phyloP scores from a whole-genome alignment of 2,797 vertebrate genomes.

The Ptychobarbus kaznakovi region DNA sequence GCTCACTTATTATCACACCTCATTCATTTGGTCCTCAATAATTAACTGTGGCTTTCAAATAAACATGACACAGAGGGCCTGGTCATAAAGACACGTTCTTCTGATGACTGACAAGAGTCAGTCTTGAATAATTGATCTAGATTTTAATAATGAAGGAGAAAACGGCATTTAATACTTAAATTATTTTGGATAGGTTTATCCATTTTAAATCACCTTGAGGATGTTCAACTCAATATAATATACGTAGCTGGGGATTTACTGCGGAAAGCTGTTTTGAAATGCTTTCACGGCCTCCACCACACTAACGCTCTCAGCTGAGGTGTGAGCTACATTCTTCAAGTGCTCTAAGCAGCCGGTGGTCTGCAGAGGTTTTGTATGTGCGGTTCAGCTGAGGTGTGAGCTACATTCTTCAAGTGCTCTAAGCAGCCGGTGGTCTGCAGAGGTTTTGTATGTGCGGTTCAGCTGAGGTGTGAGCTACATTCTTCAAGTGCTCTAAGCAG shows the following conservation, averaged over 20 bases:
- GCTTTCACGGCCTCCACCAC: constrained; percentile 5
- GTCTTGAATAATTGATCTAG: constrained; percentile 14
- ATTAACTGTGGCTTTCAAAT: constrained; percentile 46
- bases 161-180: neutral
- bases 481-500: constrained; percentile 33
- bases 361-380: constrained; percentile 46
- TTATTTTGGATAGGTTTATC: neutral
- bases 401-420: constrained; percentile 18
- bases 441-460: constrained; percentile 42
- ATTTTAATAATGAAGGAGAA: constrained; percentile 13
- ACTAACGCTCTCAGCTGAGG: neutral
- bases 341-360: constrained; percentile 41
- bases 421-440: constrained; percentile 48
- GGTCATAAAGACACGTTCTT: neutral
- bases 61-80: constrained; percentile 26
- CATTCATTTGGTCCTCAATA: constrained; percentile 44
- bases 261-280: constrained; percentile 13
- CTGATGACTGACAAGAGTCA: constrained; percentile 23
- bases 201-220: neutral
- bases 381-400: constrained; percentile 38
- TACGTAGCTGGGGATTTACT: constrained; percentile 7
- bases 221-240: neutral
- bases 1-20: constrained; percentile 23
- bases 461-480: constrained; percentile 19
- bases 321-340: neutral